A percentile compares a stretch with the other conserved stretches of the same genome.
These are phyloP conservation scores for Athene noctua DNA, from an alignment of 2,113 vertebrate species.

Conservation along the genomic window DNA sequence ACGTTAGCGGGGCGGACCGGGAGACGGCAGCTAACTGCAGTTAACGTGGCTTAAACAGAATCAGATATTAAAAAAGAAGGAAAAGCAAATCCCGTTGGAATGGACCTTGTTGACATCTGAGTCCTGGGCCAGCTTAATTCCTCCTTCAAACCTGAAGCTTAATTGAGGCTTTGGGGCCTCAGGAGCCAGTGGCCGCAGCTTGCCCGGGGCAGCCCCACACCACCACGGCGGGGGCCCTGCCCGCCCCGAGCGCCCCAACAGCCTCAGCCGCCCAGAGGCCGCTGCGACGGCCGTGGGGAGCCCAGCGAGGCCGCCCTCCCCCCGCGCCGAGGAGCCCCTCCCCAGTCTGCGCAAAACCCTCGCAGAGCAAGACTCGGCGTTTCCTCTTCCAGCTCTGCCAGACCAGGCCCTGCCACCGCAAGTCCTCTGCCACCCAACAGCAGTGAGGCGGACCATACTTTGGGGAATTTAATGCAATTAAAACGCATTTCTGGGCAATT, in stretches of 20 bases:
- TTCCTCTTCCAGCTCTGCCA: background rate
- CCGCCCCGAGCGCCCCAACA: background rate
- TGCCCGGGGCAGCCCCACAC: no score
- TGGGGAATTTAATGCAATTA: rapidly evolving
- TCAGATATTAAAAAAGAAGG: rapidly evolving
- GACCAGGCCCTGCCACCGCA: background rate
- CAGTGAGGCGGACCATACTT: rapidly evolving
- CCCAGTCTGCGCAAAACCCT: background rate
- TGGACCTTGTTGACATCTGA: background rate
- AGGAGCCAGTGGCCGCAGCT: background rate
- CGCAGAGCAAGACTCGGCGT: rapidly evolving
- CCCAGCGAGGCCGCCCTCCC: background rate
- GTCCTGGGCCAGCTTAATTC: no score
- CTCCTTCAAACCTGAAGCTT: background rate
- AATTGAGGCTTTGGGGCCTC: background rate
- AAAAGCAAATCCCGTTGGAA: background rate
- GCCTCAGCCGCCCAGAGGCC: no score
- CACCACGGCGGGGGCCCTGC: background rate
- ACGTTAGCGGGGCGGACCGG: background rate
- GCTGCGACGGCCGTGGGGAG: background rate
- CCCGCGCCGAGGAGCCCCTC: background rate
- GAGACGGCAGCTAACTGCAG: rapidly evolving
- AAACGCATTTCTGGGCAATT: rapidly evolving
- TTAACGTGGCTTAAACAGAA: rapidly evolving
- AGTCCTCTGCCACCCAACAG: background rate